Base-by-base conservation (phyloP, 2,888 invertebrate species). In the Strigamia transsilvanica region DNA sequence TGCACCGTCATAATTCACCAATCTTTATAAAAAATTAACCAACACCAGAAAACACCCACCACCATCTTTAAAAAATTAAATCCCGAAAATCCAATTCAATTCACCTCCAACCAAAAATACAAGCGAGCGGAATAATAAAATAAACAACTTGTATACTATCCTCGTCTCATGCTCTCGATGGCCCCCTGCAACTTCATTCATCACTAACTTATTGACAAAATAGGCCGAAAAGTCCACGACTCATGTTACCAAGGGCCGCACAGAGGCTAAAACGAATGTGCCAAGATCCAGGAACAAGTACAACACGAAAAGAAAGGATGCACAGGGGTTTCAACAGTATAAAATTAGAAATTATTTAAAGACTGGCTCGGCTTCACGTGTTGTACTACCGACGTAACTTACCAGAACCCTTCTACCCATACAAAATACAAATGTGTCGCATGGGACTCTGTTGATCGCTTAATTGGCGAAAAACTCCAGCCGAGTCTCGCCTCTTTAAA, bases 301-400 rank as follows among this genome's bases (percentile, higher is more conserved):
- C 6, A 38, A 38, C 38, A 6, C 38, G 38, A 38, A 38, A 38
- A 38, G 46, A 46, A 46, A 46, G n/a, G 46, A 46, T 46, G 46
- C 46, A 46, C 46, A 46, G 46, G 46, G 13, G 15, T 46, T 27
- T 38, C 38, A 10, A 38, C 38, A 5, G 46, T 46, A 12, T 46
- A 46, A 46, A 46, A n/a, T 46, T 46, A 46, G 46, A 46, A 46
- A 46, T 46, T 46, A 46, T 46, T 46, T 46, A 46, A 46, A 46
- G 46, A 46, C 46, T n/a, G 2, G 46, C 42, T 42, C 10, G 10
- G 42, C 46, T n/a, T 46, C 46, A 46, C 46, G n/a, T 46, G 46
- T 46, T 46, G 5, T 46, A 9, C 27, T 27, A 27, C 38, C 38
- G 38, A 38, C 38, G 38, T 7, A 38, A 38, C 9, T 38, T 38